A percentile compares a stretch with the other conserved stretches of the same genome.
Evolutionary conservation across 1,140 invertebrate genomes (phyloP).

Genomic region (Procambarus virginalis): DNA sequence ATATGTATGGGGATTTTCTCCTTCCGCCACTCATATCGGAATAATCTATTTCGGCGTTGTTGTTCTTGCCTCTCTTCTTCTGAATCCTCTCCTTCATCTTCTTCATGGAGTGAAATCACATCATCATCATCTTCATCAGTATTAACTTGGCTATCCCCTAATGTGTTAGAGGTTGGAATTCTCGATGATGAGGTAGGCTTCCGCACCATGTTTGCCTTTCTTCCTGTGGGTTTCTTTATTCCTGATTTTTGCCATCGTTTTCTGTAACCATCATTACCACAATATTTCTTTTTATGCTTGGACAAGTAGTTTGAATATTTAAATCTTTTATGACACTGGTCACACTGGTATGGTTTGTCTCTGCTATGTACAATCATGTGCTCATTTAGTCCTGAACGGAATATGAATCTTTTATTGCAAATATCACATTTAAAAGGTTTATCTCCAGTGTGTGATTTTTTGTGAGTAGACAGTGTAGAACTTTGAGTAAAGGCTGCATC

Average conservation of each 20-base stretch:
- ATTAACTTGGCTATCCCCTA: constrained; percentile 12
- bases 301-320: constrained; percentile 93
- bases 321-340: constrained; percentile 87
- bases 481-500: constrained; percentile 79
- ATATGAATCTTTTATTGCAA: constrained; percentile 74
- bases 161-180: background rate
- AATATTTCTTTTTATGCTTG: constrained; percentile 90
- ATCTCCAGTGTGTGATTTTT: constrained; percentile 79
- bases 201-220: background rate
- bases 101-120: background rate
- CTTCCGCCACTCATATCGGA: constrained; percentile 15
- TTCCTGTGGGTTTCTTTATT: constrained; percentile 20
- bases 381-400: constrained; percentile 58
- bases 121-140: constrained; percentile 35
- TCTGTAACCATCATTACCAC: constrained; percentile 76
- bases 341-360: constrained; percentile 83
- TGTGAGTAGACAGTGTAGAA: constrained; percentile 80
- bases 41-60: background rate
- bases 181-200: background rate
- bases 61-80: constrained; percentile 14
- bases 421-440: constrained; percentile 73
- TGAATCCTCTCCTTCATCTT: constrained; percentile 14
- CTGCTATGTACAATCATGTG: constrained; percentile 76
- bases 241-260: constrained; percentile 60
- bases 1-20: constrained; percentile 47